Evolutionary conservation across 2,888 invertebrate species (phyloP).

Genomic region (Heliconius erato): DNA sequence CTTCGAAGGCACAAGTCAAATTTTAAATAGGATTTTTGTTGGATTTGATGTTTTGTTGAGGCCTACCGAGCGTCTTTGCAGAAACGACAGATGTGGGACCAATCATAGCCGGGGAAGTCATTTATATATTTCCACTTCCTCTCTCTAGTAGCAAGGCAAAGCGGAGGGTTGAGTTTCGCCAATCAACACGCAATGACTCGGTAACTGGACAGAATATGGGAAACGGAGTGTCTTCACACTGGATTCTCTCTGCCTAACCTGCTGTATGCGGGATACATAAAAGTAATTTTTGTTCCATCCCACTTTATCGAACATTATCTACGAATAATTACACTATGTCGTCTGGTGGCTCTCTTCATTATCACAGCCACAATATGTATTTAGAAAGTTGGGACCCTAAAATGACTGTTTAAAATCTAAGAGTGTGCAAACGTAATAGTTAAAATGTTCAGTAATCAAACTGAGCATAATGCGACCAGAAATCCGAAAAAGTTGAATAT

Average conservation of each 20-base stretch:
- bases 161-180: too few species aligned
- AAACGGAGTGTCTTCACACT: not conserved
- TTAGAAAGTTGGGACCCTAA: not conserved
- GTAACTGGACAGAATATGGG: not conserved
- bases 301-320: not conserved
- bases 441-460: slow-evolving; percentile 62
- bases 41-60: too few species aligned
- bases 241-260: not conserved
- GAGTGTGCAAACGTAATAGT: not conserved
- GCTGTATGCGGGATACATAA: too few species aligned
- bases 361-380: not conserved
- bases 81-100: too few species aligned
- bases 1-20: too few species aligned
- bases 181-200: too few species aligned
- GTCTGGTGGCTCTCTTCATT: not conserved
- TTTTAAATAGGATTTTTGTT: too few species aligned
- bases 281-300: not conserved
- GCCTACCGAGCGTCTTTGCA: too few species aligned
- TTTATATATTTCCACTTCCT: too few species aligned
- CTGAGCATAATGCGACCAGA: slow-evolving; percentile 62
- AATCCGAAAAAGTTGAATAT: not conserved
- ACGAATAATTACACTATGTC: not conserved
- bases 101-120: too few species aligned
- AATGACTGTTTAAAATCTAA: slow-evolving; percentile 29
- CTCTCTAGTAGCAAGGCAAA: too few species aligned